Base-by-base conservation (phyloP, 1,140 invertebrate species). In the Drosophila sucinea region DNA sequence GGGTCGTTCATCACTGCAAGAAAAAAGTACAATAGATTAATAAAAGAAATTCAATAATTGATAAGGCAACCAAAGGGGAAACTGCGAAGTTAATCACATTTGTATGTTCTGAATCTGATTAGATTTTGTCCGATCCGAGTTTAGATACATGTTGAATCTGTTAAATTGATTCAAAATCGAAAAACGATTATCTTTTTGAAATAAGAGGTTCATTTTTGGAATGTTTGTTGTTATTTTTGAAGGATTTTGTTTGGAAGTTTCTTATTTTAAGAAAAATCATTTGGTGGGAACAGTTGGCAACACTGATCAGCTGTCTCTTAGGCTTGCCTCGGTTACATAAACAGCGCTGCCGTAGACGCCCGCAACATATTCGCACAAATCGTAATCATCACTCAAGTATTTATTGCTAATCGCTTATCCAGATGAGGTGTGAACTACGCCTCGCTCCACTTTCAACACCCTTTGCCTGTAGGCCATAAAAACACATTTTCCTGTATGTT, bases 1-100 rank as follows among this genome's bases (percentile, higher is more conserved):
- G 96, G 96, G 92, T 98, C 97, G 35, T 96, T 93, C 94, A 97
- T 94, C 92, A 94, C 94, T 95, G 93, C 63, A 92, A 92, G 47
- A 71, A 79, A 58, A 67, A 71, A 11, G 17, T 11, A 64, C 17
- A 38, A 47, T 27, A 38, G 30, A 44, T 35, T 33, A 54, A 25
- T 17, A 17, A 54, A 56, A 65, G 55, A 56, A 10, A 54, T 5
- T 63, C 27, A 65, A 73, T 67, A 76, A 56, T 60, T 57, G 67
- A 74, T 85, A 86, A 73, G 70, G 35, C 1, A 38, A 38, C 8
- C 8, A 51, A 6, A 25, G 27, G 27, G 0, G 44, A 27, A 51
- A 27, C 8, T 25, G 44, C 23, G 23, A 27, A 38, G 35, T 38
- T 38, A 38, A 38, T 38, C 35, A 10, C 44, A 51, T 51, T 27